These are phyloP conservation scores for Rapana venosa DNA, from an alignment of 2,888 invertebrate species.

Conservation along the genomic window DNA sequence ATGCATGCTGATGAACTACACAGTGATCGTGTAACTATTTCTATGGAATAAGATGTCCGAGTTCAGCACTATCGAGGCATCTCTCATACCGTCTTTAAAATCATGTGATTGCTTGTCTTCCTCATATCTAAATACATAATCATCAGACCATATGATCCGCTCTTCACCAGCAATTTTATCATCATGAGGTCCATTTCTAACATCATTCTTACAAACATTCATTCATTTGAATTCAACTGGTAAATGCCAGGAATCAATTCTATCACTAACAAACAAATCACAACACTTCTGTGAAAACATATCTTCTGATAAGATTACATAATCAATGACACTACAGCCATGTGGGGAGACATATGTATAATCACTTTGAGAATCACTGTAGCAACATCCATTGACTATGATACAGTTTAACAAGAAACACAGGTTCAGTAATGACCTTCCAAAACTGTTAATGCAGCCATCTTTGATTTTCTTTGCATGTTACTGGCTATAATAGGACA, in stretches of 20 bases:
- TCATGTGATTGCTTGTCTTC: neutral
- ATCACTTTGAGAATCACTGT: neutral
- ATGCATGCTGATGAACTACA: neutral
- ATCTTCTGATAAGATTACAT: neutral
- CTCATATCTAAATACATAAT: neutral
- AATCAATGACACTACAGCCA: slow-evolving; percentile 11
- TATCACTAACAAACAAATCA: neutral
- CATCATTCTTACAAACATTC: too few species aligned
- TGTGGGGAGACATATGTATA: neutral
- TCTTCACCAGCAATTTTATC: too few species aligned
- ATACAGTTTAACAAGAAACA: neutral
- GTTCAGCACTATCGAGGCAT: neutral
- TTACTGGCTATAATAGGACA: neutral
- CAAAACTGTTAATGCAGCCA: neutral
- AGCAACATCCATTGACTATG: neutral
- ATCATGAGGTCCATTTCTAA: too few species aligned
- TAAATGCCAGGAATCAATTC: neutral
- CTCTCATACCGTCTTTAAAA: neutral
- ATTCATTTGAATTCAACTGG: too few species aligned
- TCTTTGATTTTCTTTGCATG: neutral
- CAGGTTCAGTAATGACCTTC: neutral
- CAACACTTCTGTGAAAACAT: neutral
- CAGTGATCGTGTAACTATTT: neutral
- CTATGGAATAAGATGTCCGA: neutral
- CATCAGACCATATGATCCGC: neutral